These are phyloP conservation scores for Tetranychus cinnabarinus DNA, from an alignment of 1,140 invertebrate species.

Conservation along the genomic window DNA sequence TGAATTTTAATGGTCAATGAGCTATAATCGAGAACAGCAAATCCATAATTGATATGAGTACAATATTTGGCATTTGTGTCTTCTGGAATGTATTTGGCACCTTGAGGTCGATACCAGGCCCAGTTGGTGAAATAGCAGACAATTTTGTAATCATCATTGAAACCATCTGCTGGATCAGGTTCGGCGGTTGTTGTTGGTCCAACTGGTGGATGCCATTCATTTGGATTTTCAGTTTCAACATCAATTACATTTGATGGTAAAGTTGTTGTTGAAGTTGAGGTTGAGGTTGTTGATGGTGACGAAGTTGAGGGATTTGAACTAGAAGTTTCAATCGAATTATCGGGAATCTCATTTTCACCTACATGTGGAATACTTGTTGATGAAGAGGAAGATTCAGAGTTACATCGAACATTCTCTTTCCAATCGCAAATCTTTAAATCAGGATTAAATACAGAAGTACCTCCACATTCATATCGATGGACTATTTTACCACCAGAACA, in stretches of 20 bases:
- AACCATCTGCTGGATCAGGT: not conserved
- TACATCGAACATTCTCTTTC: not conserved
- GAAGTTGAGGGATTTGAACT: not conserved
- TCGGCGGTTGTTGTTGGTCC: not conserved
- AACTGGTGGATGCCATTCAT: not conserved
- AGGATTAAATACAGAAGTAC: constrained; percentile 1
- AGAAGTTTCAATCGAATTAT: not conserved
- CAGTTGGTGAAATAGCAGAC: constrained; percentile 71
- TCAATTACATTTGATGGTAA: not conserved
- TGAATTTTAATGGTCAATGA: constrained; percentile 44
- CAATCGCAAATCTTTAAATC: constrained; percentile 5
- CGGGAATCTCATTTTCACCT: too few species aligned
- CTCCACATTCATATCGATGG: constrained; percentile 2
- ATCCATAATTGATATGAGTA: constrained; percentile 83
- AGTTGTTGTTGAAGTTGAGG: not conserved
- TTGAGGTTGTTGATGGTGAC: not conserved
- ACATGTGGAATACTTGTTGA: not conserved
- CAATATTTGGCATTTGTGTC: constrained; percentile 81
- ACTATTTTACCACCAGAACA: not conserved
- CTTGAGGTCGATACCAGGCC: constrained; percentile 53
- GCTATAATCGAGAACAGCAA: constrained; percentile 57
- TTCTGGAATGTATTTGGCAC: constrained; percentile 68
- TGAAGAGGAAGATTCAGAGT: too few species aligned
- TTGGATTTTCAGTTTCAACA: not conserved
- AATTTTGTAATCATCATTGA: constrained; percentile 26